A percentile compares a stretch with the other conserved stretches of the same genome.
phyloP scores from a whole-genome alignment of 1,140 invertebrate genomes.

The Lepidostoma basale region DNA sequence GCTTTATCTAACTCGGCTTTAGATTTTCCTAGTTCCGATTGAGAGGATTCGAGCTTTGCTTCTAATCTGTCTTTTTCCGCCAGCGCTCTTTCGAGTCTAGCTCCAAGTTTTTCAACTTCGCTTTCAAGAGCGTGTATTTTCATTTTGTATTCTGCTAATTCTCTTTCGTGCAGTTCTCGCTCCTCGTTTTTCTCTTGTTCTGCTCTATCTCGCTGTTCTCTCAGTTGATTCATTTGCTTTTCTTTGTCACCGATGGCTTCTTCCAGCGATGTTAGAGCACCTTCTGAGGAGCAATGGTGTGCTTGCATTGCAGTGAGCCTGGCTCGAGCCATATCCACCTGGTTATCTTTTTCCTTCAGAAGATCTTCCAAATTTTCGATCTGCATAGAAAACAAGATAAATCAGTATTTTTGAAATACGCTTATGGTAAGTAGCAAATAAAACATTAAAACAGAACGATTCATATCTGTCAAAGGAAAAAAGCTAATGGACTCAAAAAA shows the following conservation, averaged over 20 bases:
- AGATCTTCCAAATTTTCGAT: conserved; percentile 97
- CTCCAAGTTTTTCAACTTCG: conserved; percentile 89
- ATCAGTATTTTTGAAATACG: too few relatives aligned
- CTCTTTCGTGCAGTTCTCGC: conserved; percentile 89
- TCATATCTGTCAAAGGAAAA: too few relatives aligned
- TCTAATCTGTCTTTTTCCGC: conserved; percentile 90
- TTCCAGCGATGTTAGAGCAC: conserved; percentile 89
- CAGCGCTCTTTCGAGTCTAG: conserved; percentile 83
- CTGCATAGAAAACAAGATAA: conserved; percentile 59
- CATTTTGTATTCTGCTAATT: conserved; percentile 94
- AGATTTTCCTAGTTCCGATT: conserved; percentile 90
- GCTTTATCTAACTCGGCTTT: conserved; percentile 92
- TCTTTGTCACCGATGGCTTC: conserved; percentile 97
- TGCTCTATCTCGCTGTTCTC: conserved; percentile 92
- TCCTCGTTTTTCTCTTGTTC: conserved; percentile 97
- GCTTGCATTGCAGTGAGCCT: conserved; percentile 89
- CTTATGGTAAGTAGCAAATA: too few relatives aligned
- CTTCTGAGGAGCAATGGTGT: conserved; percentile 90
- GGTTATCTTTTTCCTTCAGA: conserved; percentile 97
- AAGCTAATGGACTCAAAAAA: too few relatives aligned
- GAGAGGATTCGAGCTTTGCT: conserved; percentile 88
- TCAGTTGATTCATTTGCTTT: conserved; percentile 87
- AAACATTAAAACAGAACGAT: too few relatives aligned
- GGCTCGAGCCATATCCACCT: conserved; percentile 92
- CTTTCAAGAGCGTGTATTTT: conserved; percentile 89